Evolutionary conservation across 2,113 vertebrate genomes (phyloP).

Genomic region (Zeus faber): DNA sequence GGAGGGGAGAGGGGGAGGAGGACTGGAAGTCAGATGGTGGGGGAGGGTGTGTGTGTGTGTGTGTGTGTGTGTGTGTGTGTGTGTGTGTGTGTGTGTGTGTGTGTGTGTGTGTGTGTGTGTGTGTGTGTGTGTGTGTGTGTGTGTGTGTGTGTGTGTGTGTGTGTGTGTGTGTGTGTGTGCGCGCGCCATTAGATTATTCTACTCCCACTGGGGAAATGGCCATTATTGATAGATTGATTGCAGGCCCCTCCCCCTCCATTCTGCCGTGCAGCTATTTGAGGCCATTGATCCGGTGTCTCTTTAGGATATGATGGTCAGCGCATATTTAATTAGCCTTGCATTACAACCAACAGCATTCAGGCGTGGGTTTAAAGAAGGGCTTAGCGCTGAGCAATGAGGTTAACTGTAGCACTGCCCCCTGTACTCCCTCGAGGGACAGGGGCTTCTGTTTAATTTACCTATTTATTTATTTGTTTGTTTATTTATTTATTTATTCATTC

Average conservation of each 20-base stretch:
- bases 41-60: background rate
- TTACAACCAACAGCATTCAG: slow-evolving; percentile 42
- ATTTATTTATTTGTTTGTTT: no score
- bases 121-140: slow-evolving; percentile 6
- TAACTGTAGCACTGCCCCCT: slow-evolving; percentile 12
- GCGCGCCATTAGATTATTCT: slow-evolving; percentile 64
- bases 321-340: slow-evolving; percentile 63
- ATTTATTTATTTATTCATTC: no score
- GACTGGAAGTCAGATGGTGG: slow-evolving; percentile 47
- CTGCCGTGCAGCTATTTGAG: slow-evolving; percentile 46
- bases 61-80: slow-evolving; percentile 11
- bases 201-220: slow-evolving; percentile 40
- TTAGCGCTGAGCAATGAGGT: slow-evolving; percentile 28
- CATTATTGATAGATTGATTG: slow-evolving; percentile 73
- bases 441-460: background rate
- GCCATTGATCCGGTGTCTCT: slow-evolving; percentile 55
- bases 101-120: slow-evolving; percentile 8
- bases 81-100: slow-evolving; percentile 12
- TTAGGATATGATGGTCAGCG: slow-evolving; percentile 49
- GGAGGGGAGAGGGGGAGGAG: slow-evolving; percentile 14
- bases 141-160: slow-evolving; percentile 11
- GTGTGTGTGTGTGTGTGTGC: slow-evolving; percentile 33
- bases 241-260: slow-evolving; percentile 53
- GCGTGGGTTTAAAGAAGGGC: slow-evolving; percentile 18
- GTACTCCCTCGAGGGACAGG: slow-evolving; percentile 11